Evolutionary conservation across 2,113 vertebrate species (phyloP).

Genomic region (Cavia porcellus): DNA sequence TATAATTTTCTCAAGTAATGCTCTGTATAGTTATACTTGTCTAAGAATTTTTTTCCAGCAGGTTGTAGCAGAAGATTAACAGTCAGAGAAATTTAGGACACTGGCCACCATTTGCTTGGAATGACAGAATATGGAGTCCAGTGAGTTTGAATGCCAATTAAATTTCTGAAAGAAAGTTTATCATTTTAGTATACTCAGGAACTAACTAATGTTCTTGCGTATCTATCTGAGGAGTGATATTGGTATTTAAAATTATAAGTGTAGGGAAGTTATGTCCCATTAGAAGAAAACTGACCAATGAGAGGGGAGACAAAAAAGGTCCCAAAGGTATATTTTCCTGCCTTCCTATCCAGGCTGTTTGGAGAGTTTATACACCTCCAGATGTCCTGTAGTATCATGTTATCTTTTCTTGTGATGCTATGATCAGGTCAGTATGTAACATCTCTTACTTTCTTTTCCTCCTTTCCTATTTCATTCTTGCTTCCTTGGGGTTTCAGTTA

Average conservation of each 20-base stretch:
- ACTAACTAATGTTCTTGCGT: background rate
- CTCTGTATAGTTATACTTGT: background rate
- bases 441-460: background rate
- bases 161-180: background rate
- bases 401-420: background rate
- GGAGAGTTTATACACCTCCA: background rate
- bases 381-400: background rate
- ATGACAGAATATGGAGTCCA: background rate
- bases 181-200: background rate
- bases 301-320: background rate
- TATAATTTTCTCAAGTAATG: background rate
- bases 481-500: background rate
- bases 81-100: background rate
- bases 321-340: background rate
- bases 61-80: background rate
- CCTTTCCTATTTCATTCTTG: background rate
- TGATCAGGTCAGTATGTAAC: background rate
- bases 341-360: background rate
- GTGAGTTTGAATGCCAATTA: background rate
- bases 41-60: background rate
- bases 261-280: background rate
- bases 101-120: background rate
- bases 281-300: background rate
- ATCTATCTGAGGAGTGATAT: background rate
- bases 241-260: background rate